Percentiles rank a stretch among this genome's conserved stretches.
Evolutionary conservation across 2,888 invertebrate genomes (phyloP).

Genomic region (Aphidius colemani): DNA sequence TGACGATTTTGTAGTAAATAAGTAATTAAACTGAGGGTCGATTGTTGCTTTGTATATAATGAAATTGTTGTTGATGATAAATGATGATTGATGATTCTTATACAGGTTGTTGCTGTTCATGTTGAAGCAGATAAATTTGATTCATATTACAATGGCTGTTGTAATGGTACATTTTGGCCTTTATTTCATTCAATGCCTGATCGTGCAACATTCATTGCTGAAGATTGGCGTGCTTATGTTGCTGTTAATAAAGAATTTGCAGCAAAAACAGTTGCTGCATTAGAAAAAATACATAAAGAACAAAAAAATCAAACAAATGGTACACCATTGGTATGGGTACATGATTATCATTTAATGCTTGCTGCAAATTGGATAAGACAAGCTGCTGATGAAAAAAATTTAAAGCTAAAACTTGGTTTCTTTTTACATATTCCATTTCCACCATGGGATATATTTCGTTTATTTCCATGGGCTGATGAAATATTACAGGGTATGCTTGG

Average conservation of each 20-base stretch:
- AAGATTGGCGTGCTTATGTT: conserved; percentile 83
- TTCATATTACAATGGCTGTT: conserved; percentile 90
- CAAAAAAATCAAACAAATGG: conserved; percentile 50
- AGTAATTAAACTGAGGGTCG: too few relatives aligned
- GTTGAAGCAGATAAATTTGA: conserved; percentile 79
- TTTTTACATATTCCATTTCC: conserved; percentile 95
- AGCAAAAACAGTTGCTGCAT: conserved; percentile 69
- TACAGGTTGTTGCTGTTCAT: conserved; percentile 79
- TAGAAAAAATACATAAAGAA: conserved; percentile 50
- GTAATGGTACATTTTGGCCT: conserved; percentile 92
- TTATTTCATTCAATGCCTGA: conserved; percentile 93
- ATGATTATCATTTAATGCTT: conserved; percentile 93
- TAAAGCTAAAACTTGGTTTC: conserved; percentile 83
- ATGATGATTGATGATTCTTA: conserved; percentile 33
- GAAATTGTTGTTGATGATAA: too few relatives aligned
- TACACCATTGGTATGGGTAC: conserved; percentile 87
- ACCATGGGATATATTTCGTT: conserved; percentile 89
- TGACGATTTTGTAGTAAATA: background rate
- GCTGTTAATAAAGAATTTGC: conserved; percentile 84
- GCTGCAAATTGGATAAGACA: conserved; percentile 90
- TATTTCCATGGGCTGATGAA: conserved; percentile 93
- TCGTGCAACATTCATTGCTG: conserved; percentile 79
- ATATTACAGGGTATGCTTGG: conserved; percentile 89
- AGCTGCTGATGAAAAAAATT: conserved; percentile 76
- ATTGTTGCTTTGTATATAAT: too few relatives aligned